Conservation (phyloP, 2,888 invertebrate species). For the Megalurothrips usitatus region DNA sequence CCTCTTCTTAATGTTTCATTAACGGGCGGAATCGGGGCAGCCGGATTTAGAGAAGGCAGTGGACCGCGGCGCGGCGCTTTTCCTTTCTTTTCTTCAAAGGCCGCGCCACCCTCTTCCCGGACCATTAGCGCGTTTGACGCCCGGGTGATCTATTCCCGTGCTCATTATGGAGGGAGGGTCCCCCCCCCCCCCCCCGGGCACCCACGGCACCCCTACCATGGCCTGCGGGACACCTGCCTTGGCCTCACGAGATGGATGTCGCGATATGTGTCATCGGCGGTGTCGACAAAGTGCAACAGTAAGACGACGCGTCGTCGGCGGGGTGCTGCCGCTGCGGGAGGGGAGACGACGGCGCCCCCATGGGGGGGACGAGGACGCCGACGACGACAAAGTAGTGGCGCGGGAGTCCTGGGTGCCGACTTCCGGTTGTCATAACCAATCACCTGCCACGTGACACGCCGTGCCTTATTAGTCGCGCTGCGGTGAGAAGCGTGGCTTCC, state of each 20-base stretch:
- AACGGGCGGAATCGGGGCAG: no score
- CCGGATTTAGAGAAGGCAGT: no score
- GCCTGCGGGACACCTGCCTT: not conserved
- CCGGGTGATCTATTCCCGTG: not conserved
- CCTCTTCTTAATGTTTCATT: no score
- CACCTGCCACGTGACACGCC: not conserved
- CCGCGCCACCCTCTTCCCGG: no score
- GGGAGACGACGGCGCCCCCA: no score
- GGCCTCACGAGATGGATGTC: not conserved
- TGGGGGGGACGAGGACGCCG: no score
- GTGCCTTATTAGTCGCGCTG: no score
- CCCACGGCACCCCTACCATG: not conserved
- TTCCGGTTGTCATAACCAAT: conserved; percentile 1
- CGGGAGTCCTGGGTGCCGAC: not conserved
- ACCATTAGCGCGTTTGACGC: not conserved
- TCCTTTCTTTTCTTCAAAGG: no score
- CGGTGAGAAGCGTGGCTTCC: no score
- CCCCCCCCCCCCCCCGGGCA: no score
- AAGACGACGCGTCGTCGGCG: not conserved
- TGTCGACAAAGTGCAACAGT: not conserved
- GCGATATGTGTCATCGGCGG: not conserved
- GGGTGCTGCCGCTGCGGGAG: no score
- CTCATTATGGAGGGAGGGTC: not conserved
- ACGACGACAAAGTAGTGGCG: not conserved
- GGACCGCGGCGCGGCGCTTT: no score